Evolutionary conservation across 2,797 vertebrate species (phyloP), one percentile per base, ranked within the genome.

Genomic region (Clamator glandarius): DNA sequence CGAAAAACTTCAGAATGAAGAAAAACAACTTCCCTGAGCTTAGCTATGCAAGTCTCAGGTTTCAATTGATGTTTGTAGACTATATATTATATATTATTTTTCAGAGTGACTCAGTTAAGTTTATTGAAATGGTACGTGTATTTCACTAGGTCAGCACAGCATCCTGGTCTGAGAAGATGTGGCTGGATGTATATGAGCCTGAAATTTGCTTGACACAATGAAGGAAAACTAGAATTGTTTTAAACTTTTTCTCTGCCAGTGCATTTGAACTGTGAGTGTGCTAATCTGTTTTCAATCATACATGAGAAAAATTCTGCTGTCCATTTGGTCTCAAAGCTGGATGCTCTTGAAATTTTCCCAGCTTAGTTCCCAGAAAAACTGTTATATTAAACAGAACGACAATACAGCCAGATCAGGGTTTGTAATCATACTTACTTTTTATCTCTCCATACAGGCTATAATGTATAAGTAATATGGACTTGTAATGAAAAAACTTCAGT

Each of bases 61-160:
- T 96, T 93, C 91, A 83, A 29, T n/a, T 91, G 87, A 89, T 8
- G 1, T 80, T 84, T 74, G 48, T 42, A 69, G 66, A 68, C 93
- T 92, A 87, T 33, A 69, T 63, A 82, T 75, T 75, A 33, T 52
- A 69, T 63, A 82, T 75, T 75, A 33, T 52, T 76, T 93, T 86
- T 91, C 66, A 83, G 42, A 82, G 24, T 57, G 52, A 86, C 31
- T 80, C 70, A 95, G 46, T 91, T 63, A 70, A 73, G 55, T 73
- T 80, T 88, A 86, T 78, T 84, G 80, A 95, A 96, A 77, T 50
- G 64, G 44, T 87, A 36, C 64, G 12, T 73, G 25, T 74, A 6
- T 70, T 84, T 74, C 1, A 3, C 57, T 85, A 83, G 95, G 84
- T 89, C 89, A 95, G 75, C 52, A 41, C 0, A 0, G 15, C 2